Percentiles rank a stretch among this genome's conserved stretches.
These are phyloP conservation scores for Lophochroa leadbeateri DNA, from an alignment of 2,113 vertebrate genomes.

Conservation along the genomic window DNA sequence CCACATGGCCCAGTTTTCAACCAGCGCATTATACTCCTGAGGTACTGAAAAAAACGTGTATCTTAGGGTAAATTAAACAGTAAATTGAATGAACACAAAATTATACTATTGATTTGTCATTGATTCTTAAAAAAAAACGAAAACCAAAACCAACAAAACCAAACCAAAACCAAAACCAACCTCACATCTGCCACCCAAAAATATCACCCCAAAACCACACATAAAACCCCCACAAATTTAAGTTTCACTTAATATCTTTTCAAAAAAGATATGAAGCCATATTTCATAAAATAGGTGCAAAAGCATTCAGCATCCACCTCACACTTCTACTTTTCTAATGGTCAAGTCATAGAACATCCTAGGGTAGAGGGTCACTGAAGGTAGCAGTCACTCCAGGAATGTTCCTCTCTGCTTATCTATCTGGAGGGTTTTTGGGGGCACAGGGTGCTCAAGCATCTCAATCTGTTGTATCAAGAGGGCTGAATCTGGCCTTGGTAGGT, in stretches of 20 bases:
- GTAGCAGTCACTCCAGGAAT: not conserved
- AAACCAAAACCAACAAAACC: not conserved
- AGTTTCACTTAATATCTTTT: not conserved
- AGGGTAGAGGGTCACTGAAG: not conserved
- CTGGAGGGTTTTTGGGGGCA: not conserved
- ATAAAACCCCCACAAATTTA: not conserved
- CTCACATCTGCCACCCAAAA: fast-evolving
- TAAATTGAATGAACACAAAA: not conserved
- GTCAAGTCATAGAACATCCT: not conserved
- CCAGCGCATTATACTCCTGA: not conserved
- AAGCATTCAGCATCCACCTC: not conserved
- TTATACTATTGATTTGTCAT: not conserved
- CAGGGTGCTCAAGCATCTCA: not conserved
- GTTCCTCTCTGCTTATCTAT: not conserved
- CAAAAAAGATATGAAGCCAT: not conserved
- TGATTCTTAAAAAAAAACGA: not conserved
- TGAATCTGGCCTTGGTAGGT: not conserved
- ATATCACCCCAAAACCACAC: not conserved
- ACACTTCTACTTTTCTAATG: not conserved
- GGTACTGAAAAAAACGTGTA: not conserved
- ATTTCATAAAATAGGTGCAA: not conserved
- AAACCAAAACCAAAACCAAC: not conserved
- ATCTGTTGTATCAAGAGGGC: not conserved
- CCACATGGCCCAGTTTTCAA: not conserved
- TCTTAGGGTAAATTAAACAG: not conserved